phyloP scores from a whole-genome alignment of 2,113 vertebrate species.

The Pluvianellus socialis region DNA sequence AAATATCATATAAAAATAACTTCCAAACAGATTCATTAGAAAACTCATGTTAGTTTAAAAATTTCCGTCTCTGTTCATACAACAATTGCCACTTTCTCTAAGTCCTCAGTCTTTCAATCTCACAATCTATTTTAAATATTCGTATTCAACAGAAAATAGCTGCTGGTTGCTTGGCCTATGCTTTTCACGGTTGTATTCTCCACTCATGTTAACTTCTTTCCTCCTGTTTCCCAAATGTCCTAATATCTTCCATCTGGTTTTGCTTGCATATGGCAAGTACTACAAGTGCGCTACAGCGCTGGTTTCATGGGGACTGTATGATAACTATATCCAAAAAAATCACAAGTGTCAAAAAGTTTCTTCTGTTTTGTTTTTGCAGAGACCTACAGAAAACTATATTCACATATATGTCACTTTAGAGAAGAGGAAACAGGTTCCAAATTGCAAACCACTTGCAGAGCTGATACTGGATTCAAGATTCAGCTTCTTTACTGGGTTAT shows the following conservation, averaged over 20 bases:
- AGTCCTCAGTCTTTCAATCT: background rate
- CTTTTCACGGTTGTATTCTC: background rate
- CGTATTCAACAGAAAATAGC: background rate
- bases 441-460: background rate
- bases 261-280: background rate
- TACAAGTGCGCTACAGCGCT: background rate
- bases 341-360: background rate
- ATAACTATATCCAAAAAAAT: background rate
- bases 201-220: background rate
- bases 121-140: background rate
- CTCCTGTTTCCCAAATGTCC: background rate
- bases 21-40: background rate
- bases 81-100: background rate
- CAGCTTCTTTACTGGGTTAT: background rate
- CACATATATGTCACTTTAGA: background rate
- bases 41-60: background rate
- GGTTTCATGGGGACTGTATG: background rate
- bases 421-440: background rate
- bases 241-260: background rate
- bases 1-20: background rate
- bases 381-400: background rate
- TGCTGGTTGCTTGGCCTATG: background rate
- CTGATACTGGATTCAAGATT: background rate
- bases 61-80: fast-evolving
- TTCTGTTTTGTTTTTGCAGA: background rate